phyloP scores from a whole-genome alignment of 2,113 vertebrate species.

The Chaetodon auriga region DNA sequence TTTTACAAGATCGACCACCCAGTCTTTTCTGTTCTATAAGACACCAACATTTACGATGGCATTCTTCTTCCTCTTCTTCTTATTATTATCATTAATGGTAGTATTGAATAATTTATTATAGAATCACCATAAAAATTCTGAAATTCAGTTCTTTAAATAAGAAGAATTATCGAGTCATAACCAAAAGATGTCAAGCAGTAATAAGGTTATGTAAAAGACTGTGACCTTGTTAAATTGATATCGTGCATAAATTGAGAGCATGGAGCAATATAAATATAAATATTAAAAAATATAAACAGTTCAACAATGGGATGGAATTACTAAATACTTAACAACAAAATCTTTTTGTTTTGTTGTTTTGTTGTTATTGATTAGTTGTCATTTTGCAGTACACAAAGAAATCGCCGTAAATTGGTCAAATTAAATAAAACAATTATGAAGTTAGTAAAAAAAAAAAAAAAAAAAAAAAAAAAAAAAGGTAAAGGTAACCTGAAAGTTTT shows the following conservation, averaged over 20 bases:
- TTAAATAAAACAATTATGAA: neutral
- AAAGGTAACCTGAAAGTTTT: neutral
- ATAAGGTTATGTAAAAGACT: neutral
- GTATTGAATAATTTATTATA: neutral
- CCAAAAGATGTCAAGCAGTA: neutral
- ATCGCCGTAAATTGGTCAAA: neutral
- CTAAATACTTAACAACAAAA: neutral
- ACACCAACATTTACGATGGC: neutral
- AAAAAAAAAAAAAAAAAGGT: no score
- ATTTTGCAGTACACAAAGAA: neutral
- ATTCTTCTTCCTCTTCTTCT: neutral
- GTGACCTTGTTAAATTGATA: neutral
- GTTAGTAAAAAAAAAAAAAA: neutral
- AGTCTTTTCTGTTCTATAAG: neutral
- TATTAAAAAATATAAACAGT: neutral
- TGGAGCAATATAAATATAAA: neutral
- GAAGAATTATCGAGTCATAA: neutral
- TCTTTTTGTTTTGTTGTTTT: no score
- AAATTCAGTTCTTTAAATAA: neutral
- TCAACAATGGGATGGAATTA: neutral
- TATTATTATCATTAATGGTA: neutral
- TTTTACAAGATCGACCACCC: slow-evolving; percentile 38
- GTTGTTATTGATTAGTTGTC: neutral
- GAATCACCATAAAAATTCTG: neutral
- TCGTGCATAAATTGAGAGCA: neutral